Evolutionary conservation across 2,888 invertebrate species (phyloP).

Genomic region (Pyrrhia umbra): DNA sequence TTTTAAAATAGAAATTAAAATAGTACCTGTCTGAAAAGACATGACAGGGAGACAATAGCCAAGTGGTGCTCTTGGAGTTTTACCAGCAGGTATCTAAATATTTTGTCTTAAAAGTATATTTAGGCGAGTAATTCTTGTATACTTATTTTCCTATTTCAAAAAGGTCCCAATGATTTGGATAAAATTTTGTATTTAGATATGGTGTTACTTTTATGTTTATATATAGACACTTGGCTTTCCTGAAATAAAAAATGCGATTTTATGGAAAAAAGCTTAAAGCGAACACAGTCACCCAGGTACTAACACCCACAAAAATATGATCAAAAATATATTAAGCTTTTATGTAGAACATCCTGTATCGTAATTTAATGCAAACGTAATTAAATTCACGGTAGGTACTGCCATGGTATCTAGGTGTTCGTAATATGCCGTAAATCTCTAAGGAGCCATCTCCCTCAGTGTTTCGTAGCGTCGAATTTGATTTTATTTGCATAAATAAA

Average conservation of each 20-base stretch:
- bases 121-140: too few relatives aligned
- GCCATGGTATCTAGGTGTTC: constrained; percentile 51
- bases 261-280: too few relatives aligned
- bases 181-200: too few relatives aligned
- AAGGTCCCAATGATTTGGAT: too few relatives aligned
- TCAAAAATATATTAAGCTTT: constrained; percentile 15
- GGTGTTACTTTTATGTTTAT: not conserved
- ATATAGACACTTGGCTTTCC: not conserved
- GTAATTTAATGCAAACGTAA: constrained; percentile 51
- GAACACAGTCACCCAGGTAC: too few relatives aligned
- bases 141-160: too few relatives aligned
- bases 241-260: not conserved
- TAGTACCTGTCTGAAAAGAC: not conserved
- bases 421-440: constrained; percentile 59
- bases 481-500: constrained; percentile 67
- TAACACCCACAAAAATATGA: constrained; percentile 12
- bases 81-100: too few relatives aligned
- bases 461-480: constrained; percentile 57
- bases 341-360: constrained; percentile 16
- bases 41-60: constrained; percentile 2
- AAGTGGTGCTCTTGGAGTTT: too few relatives aligned
- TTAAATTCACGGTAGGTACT: constrained; percentile 53
- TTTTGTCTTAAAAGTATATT: too few relatives aligned
- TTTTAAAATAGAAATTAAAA: not conserved
- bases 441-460: constrained; percentile 58